Conservation (phyloP, 2,113 vertebrate species). For the Cheilinus undulatus region DNA sequence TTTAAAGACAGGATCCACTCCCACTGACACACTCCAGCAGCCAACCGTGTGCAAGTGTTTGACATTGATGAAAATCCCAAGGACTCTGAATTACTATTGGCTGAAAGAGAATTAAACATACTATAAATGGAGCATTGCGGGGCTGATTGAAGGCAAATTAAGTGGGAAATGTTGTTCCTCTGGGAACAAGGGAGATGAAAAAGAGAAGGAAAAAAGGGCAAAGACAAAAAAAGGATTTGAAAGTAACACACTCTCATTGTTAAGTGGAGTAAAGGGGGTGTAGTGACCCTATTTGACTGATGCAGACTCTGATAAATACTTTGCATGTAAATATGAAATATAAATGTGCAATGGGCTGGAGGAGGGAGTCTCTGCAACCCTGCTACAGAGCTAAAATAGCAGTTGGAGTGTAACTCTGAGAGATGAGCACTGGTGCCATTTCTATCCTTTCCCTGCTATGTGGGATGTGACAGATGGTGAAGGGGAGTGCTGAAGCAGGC, state of each 20-base stretch:
- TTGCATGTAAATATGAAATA: slow-evolving; percentile 50
- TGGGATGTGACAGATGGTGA: slow-evolving; percentile 77
- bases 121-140: slow-evolving; percentile 43
- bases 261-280: slow-evolving; percentile 5
- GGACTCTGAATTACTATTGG: slow-evolving; percentile 50
- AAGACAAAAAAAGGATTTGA: not conserved
- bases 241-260: not conserved
- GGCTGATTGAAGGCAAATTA: slow-evolving; percentile 46
- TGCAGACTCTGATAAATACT: slow-evolving; percentile 40
- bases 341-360: slow-evolving; percentile 35
- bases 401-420: slow-evolving; percentile 32
- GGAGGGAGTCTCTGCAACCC: slow-evolving; percentile 23
- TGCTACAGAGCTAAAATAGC: slow-evolving; percentile 35
- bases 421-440: slow-evolving; percentile 51
- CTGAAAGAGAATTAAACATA: slow-evolving; percentile 56
- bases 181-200: slow-evolving; percentile 39
- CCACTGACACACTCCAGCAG: slow-evolving; percentile 48
- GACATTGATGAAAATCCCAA: slow-evolving; percentile 73
- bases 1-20: slow-evolving; percentile 48
- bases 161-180: slow-evolving; percentile 53
- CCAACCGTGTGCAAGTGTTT: slow-evolving; percentile 25
- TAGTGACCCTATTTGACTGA: slow-evolving; percentile 25
- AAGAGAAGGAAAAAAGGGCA: not conserved
- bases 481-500: slow-evolving; percentile 67
- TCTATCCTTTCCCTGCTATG: slow-evolving; percentile 45